Evolutionary conservation across 2,888 invertebrate genomes (phyloP), one percentile per base, ranked within the genome.

Genomic region (Philaethria dido): DNA sequence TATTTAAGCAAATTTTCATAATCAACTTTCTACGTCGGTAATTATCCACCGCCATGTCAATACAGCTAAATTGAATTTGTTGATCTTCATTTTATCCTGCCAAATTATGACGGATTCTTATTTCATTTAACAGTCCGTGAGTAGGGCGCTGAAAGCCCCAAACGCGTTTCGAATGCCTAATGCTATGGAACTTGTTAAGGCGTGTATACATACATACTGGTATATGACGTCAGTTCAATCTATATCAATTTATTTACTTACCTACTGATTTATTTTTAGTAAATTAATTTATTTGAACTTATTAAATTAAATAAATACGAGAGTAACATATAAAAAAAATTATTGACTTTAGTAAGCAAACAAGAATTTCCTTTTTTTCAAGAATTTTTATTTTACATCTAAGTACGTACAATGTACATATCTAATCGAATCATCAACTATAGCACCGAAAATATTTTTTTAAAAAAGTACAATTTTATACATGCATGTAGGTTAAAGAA

Each of bases 61-160:
- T 47, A 52, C 25, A 55, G 64, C 48, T 22, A 65, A 71, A 71
- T 69, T 62, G 63, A 71, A 68, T 71, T 69, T 59, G 48, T 39
- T 70, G 64, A 66, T 68, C 67, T 64, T 47, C 63, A 66, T 71
- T 72, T 62, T 67, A 69, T 72, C 52, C 45, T 62, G 60, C 48
- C 64, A 69, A 75, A 74, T 84, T 82, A 84, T 86, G 83, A 83
- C 77, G 75, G 80, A 85, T 81, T 81, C 79, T 80, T 82, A 83
- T 84, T 83, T 85, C 80, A 82, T 84, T 86, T 82, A 84, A 81
- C 80, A 74, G 80, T 79, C 78, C 83, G 82, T 82, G 78, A 81
- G 79, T 80, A 73, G 79, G 77, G 74, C 77, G 76, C 76, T 76
- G 74, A 78, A 77, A 77, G 76, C 74, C 70, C 66, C 66, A 70